Conservation (phyloP, 2,797 vertebrate genomes). For the Myripristis jacobus region DNA sequence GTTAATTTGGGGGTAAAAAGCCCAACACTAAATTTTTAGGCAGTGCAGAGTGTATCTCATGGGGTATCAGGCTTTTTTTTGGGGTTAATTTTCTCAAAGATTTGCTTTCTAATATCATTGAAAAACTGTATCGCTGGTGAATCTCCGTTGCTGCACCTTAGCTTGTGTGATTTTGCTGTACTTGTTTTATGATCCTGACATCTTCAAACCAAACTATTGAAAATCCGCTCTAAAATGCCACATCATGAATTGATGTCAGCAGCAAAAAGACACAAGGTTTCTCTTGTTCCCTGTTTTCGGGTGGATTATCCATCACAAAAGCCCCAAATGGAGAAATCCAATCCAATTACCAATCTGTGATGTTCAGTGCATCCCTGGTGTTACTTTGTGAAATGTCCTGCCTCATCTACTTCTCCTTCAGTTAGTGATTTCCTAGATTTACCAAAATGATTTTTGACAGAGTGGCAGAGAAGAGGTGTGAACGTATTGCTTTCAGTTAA, state of each 20-base stretch:
- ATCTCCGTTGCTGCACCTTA: not conserved
- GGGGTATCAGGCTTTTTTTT: too few relatives aligned
- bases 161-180: too few relatives aligned
- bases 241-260: not conserved
- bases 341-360: too few relatives aligned
- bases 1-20: too few relatives aligned
- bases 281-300: not conserved
- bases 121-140: too few relatives aligned
- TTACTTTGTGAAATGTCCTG: too few relatives aligned
- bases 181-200: not conserved
- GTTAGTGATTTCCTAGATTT: not conserved
- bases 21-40: not conserved
- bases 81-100: not conserved
- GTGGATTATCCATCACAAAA: constrained; percentile 1
- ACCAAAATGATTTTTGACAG: not conserved
- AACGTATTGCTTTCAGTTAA: too few relatives aligned
- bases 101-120: not conserved
- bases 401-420: too few relatives aligned
- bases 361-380: too few relatives aligned
- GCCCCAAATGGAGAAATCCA: too few relatives aligned
- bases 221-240: not conserved
- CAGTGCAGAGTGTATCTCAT: not conserved
- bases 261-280: not conserved
- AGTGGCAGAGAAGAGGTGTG: too few relatives aligned
- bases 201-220: not conserved